Evolutionary conservation across 2,888 invertebrate genomes (phyloP).

Genomic region (Lasioglossum figueresi): DNA sequence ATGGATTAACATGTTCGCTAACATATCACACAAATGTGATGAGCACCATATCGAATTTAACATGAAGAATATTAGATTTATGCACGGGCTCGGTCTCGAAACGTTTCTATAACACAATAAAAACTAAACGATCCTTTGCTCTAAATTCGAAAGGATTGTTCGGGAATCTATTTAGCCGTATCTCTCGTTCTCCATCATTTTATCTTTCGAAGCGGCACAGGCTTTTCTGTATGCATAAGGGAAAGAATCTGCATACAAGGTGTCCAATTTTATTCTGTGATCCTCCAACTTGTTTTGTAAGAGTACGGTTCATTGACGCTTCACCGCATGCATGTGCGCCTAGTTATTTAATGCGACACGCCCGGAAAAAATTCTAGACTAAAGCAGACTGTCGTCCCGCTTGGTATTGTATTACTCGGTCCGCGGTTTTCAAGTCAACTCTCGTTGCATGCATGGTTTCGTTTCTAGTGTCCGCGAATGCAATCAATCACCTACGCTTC

Average conservation of each 20-base stretch:
- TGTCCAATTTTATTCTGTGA: conserved; percentile 16
- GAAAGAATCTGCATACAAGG: conserved; percentile 3
- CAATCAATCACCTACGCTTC: conserved; percentile 1
- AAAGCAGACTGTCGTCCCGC: conserved; percentile 45
- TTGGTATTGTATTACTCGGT: conserved; percentile 67
- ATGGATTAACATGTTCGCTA: neutral
- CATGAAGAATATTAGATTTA: neutral
- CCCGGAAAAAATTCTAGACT: conserved; percentile 56
- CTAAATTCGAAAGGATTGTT: neutral
- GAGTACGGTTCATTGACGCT: conserved; percentile 61
- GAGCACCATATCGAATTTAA: no score
- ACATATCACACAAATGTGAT: no score
- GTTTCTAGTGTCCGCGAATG: conserved; percentile 13
- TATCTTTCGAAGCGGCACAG: neutral
- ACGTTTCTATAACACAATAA: neutral
- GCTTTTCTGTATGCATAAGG: neutral
- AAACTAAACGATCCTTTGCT: neutral
- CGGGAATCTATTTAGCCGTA: neutral
- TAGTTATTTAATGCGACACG: conserved; percentile 62
- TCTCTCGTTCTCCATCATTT: neutral
- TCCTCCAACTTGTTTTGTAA: conserved; percentile 23
- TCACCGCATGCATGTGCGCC: conserved; percentile 45
- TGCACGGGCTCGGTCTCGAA: neutral
- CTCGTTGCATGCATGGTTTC: conserved; percentile 59
- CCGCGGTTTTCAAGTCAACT: conserved; percentile 70